Evolutionary conservation across 2,113 vertebrate genomes (phyloP), one percentile per base, ranked within the genome.

Genomic region (Melanocharis versteri): DNA sequence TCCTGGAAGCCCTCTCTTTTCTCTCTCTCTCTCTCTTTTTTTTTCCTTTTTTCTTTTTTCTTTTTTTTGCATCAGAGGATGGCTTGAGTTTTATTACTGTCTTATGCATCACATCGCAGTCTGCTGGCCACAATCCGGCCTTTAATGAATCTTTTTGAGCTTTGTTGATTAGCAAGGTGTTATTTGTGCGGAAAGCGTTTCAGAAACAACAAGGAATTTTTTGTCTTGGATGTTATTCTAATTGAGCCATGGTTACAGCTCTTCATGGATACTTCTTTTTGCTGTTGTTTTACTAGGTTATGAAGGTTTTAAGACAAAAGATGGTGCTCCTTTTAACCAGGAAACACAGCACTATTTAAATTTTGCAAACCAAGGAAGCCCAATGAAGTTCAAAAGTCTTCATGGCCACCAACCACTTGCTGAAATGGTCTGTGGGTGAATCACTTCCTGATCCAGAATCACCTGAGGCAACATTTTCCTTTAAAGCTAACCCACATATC

Each of bases 41-140:
- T 27, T 15, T 0, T n/a, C 24, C 20, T 15, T 50, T 24, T 15
- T 8, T 16, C 6, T 10, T 7, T 10, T 28, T 20, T 16, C 13
- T 27, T n/a, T 42, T n/a, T 51, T 27, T 15, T 0, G 2, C 0
- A 23, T 82, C 19, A 56, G 37, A 30, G 19, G 9, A 30, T 44
- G 22, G 6, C 35, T 81, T 21, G 27, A 77, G 12, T 77, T 94
- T 72, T 69, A 45, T 72, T 76, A 33, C 19, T 45, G 28, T 37
- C 9, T 53, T 35, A 35, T 48, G 24, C 54, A 81, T 69, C 22
- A 26, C 39, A 66, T 42, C 82, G n/a, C 17, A 54, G 11, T 45
- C 31, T 58, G n/a, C 66, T 80, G 53, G 42, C n/a, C 44, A 39
- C 20, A 71, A 19, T 22, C 20, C 48, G 28, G 7, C 56, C 23